Evolutionary conservation across 1,140 invertebrate genomes (phyloP).

Genomic region (Diorhabda elongata): DNA sequence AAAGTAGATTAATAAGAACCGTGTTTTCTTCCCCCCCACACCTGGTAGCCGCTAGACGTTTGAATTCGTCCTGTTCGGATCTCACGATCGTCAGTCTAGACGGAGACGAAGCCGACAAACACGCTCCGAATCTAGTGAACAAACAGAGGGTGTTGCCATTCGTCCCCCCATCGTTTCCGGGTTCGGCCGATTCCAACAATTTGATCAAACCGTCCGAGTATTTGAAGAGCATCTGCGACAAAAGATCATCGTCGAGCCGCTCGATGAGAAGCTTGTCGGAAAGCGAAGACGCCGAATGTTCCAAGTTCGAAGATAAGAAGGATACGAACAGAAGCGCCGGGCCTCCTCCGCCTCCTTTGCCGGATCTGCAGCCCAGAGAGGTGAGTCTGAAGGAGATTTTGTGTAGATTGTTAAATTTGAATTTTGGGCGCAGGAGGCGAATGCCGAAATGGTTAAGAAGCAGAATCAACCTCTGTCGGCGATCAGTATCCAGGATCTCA

Average conservation of each 20-base stretch:
- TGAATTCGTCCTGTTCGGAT: slow-evolving; percentile 46
- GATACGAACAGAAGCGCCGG: slow-evolving; percentile 22
- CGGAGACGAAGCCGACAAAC: slow-evolving; percentile 46
- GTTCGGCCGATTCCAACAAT: slow-evolving; percentile 64
- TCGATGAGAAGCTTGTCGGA: slow-evolving; percentile 36
- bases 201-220: slow-evolving; percentile 91
- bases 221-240: slow-evolving; percentile 72
- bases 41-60: slow-evolving; percentile 38
- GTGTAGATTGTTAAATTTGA: too few species aligned
- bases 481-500: slow-evolving; percentile 81
- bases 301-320: slow-evolving; percentile 21
- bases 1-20: neutral
- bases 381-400: neutral
- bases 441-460: slow-evolving; percentile 46
- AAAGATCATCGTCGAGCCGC: slow-evolving; percentile 49
- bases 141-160: slow-evolving; percentile 81
- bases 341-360: slow-evolving; percentile 57
- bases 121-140: slow-evolving; percentile 58
- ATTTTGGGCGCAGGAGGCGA: slow-evolving; percentile 27
- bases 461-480: slow-evolving; percentile 69
- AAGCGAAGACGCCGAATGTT: slow-evolving; percentile 29
- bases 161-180: slow-evolving; percentile 81
- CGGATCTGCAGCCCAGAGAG: slow-evolving; percentile 35
- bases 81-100: slow-evolving; percentile 45
- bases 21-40: slow-evolving; percentile 23